Percentiles rank a stretch among this genome's conserved stretches.
These are phyloP conservation scores for Triops cancriformis DNA, from an alignment of 1,140 invertebrate genomes.

Conservation along the genomic window DNA sequence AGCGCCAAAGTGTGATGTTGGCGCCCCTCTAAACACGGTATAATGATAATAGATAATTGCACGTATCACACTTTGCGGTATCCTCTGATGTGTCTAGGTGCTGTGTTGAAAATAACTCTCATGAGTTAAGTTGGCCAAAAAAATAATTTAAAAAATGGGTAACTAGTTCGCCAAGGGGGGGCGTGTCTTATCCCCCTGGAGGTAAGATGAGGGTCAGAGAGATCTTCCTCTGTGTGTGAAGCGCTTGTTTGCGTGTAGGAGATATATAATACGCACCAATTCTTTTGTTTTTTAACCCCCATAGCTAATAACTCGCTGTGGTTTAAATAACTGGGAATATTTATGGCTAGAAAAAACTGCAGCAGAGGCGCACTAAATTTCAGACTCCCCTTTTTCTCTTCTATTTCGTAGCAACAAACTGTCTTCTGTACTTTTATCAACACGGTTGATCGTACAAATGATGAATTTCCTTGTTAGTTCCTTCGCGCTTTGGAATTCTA, in stretches of 20 bases:
- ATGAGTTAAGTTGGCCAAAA: background rate
- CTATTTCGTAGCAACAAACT: background rate
- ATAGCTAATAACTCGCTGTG: background rate
- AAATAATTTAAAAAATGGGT: background rate
- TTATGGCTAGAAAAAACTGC: background rate
- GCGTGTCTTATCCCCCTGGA: background rate
- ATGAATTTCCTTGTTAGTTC: background rate
- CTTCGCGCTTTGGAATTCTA: background rate
- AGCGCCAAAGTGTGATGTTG: background rate
- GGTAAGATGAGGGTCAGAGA: background rate
- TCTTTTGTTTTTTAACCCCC: background rate
- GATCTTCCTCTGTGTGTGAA: background rate
- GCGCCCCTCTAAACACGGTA: background rate
- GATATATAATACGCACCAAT: conserved; percentile 11
- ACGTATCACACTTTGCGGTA: conserved; percentile 10
- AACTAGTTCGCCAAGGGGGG: background rate
- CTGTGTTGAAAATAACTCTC: background rate
- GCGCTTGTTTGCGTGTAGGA: background rate
- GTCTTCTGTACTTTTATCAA: background rate
- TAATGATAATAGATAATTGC: conserved; percentile 1
- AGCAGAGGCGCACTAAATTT: background rate
- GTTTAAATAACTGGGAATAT: background rate
- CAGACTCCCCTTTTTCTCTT: background rate
- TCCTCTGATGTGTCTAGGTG: background rate
- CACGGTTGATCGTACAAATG: background rate